These are phyloP conservation scores for Drosophila trapezifrons DNA, from an alignment of 1,140 invertebrate species.

Conservation along the genomic window DNA sequence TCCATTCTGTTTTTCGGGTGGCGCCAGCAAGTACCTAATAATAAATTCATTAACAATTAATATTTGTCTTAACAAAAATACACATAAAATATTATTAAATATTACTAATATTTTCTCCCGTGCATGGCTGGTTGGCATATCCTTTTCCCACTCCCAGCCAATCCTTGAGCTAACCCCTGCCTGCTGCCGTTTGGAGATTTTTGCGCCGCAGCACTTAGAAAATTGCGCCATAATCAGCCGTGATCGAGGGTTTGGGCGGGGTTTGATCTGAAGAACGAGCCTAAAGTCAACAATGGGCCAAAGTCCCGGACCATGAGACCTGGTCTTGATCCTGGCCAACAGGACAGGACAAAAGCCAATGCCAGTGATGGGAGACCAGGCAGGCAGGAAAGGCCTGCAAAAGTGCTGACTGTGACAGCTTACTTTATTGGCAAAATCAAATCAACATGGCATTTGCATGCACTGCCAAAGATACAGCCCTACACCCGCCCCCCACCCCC, in stretches of 20 bases:
- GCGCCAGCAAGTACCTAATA: too few species aligned
- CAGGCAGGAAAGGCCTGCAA: slow-evolving; percentile 39
- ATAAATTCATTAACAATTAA: too few species aligned
- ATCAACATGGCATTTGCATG: slow-evolving; percentile 82
- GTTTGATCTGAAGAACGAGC: slow-evolving; percentile 27
- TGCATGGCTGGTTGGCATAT: slow-evolving; percentile 14
- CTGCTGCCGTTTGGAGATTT: slow-evolving; percentile 26
- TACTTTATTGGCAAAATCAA: slow-evolving; percentile 83
- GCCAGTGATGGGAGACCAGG: slow-evolving; percentile 15
- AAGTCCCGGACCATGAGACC: slow-evolving; percentile 17
- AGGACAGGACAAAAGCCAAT: slow-evolving; percentile 55
- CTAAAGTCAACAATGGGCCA: slow-evolving; percentile 67
- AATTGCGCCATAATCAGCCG: slow-evolving; percentile 80
- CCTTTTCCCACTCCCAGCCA: slow-evolving; percentile 10
- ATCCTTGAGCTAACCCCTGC: neutral
- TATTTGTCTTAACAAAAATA: too few species aligned
- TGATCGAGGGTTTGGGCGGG: slow-evolving; percentile 12
- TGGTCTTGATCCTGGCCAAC: slow-evolving; percentile 39
- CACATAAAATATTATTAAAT: too few species aligned
- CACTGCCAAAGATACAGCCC: slow-evolving; percentile 70
- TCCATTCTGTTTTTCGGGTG: too few species aligned
- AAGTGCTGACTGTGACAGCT: slow-evolving; percentile 82
- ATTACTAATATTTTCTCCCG: neutral
- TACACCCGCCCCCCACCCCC: slow-evolving; percentile 1
- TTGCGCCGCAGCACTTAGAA: slow-evolving; percentile 72